Percentiles rank a stretch among this genome's conserved stretches.
Evolutionary conservation across 1,140 invertebrate species (phyloP).

Genomic region (Schlechtendalia chinensis): DNA sequence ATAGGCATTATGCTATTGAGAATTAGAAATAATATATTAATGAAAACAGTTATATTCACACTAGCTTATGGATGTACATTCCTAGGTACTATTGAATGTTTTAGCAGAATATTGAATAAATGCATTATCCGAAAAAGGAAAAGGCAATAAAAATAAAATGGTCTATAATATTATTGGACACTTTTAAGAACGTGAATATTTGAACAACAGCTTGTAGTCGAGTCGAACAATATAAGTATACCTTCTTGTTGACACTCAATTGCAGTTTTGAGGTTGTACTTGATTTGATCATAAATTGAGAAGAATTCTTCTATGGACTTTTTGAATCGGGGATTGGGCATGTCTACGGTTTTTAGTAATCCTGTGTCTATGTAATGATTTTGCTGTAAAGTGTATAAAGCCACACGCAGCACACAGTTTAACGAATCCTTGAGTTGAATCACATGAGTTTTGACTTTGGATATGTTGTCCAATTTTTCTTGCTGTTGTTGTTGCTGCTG

Average conservation of each 20-base stretch:
- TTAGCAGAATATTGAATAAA: too few species aligned
- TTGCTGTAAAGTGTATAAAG: constrained; percentile 78
- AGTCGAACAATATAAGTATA: constrained; percentile 54
- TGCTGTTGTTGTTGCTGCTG: constrained; percentile 55
- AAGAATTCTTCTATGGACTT: constrained; percentile 92
- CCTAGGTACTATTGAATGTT: too few species aligned
- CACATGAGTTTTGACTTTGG: constrained; percentile 79
- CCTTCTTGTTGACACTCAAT: constrained; percentile 81
- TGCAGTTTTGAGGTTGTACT: constrained; percentile 85
- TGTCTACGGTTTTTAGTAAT: constrained; percentile 74
- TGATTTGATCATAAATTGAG: constrained; percentile 90
- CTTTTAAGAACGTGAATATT: too few species aligned
- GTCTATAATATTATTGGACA: too few species aligned
- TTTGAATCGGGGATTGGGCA: constrained; percentile 73
- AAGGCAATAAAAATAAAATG: too few species aligned
- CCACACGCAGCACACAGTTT: constrained; percentile 70
- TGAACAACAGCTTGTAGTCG: too few species aligned
- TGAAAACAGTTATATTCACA: too few species aligned
- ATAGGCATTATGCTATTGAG: too few species aligned
- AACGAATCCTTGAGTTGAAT: constrained; percentile 77
- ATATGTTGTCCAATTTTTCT: constrained; percentile 78
- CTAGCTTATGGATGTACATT: too few species aligned
- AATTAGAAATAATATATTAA: too few species aligned
- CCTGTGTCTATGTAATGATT: constrained; percentile 81
- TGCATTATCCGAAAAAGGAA: too few species aligned